Evolutionary conservation across 2,797 vertebrate genomes (phyloP), one percentile per base, ranked within the genome.

Genomic region (Morelia viridis): DNA sequence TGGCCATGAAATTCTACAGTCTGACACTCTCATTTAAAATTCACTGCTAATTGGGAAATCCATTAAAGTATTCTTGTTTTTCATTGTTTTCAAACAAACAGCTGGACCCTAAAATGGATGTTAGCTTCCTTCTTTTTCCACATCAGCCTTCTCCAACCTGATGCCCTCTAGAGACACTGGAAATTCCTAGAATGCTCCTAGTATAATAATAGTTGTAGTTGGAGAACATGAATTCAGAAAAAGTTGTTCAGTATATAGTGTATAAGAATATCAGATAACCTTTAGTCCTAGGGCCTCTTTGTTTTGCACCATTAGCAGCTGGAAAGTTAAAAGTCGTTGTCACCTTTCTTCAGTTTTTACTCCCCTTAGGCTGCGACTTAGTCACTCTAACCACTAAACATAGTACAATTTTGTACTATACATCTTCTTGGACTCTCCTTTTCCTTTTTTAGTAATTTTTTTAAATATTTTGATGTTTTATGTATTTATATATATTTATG

Each of bases 31-130:
- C 46, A 46, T 87, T 90, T 83, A 90, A 87, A 92, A 87, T 87
- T 19, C 86, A 90, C 56, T 92, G 10, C 9, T 87, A 83, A 64
- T 90, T 92, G 28, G 58, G n/a, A 31, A 7, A 57, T 46, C 46
- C n/a, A 46, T 90, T n/a, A 87, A 35, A 35, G 10, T 76, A 41
- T 61, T 61, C 12, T 62, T 17, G 11, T 28, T 80, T 90, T 64
- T 62, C 46, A n/a, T 28, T 26, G 22, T 80, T 90, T 90, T 86
- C 88, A 71, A 56, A 28, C 26, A 92, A 60, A 89, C 35, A 86
- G 58, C 80, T 58, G 61, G 41, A 9, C 13, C 0, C 13, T 56
- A 65, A 35, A 11, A 9, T 80, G 56, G n/a, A 65, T 61, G 11
- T 89, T 62, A 62, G 11, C 56, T 56, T 80, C 28, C 1, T 17